Conservation (phyloP, 2,113 vertebrate genomes). For the Syrrhaptes paradoxus region DNA sequence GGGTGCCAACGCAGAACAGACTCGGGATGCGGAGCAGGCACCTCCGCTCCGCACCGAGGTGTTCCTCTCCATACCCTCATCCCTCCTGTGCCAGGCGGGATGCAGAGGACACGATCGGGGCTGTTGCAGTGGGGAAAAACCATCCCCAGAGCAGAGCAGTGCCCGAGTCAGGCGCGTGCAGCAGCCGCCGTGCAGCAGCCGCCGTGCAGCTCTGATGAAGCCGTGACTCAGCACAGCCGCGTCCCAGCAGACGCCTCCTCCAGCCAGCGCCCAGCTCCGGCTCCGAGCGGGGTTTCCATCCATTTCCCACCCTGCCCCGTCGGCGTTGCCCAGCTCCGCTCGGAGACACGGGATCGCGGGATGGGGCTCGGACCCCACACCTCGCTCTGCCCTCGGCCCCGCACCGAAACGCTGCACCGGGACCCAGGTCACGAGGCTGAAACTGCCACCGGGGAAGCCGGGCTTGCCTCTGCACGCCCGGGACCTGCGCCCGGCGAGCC, state of each 20-base stretch:
- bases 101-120: not conserved
- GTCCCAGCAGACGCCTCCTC: not conserved
- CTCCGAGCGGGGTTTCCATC: not conserved
- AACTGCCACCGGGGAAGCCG: not conserved
- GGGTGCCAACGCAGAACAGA: not conserved
- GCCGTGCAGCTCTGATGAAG: not conserved
- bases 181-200: not conserved
- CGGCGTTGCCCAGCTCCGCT: not conserved
- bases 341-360: not conserved
- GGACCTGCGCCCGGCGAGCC: not conserved
- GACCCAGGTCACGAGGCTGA: not conserved
- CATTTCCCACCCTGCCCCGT: fast-evolving
- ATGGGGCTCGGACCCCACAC: not conserved
- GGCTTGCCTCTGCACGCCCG: not conserved
- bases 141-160: not conserved
- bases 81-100: fast-evolving
- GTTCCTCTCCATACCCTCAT: no score
- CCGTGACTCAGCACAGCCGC: slow-evolving; percentile 27
- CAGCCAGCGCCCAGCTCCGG: not conserved
- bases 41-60: not conserved
- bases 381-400: not conserved
- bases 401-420: not conserved
- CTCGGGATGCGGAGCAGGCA: not conserved
- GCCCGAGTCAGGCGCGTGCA: not conserved
- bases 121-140: not conserved